Base-by-base conservation (phyloP, 1,140 invertebrate genomes). In the Microplitis demolitor region DNA sequence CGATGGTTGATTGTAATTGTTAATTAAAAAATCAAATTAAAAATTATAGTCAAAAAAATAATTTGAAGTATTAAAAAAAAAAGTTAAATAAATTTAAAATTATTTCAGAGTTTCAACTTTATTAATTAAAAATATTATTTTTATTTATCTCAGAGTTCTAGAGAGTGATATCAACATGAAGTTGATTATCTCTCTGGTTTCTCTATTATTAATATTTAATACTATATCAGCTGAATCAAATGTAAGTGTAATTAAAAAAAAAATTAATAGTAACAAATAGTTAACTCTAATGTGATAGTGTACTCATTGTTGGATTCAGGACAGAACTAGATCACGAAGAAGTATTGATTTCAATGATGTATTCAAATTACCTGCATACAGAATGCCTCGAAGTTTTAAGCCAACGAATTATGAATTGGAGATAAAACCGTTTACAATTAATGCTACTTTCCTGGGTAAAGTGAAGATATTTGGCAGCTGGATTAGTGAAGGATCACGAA, bases 401-500 rank as follows among this genome's bases (percentile, higher is more conserved):
- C 91, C 92, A 0, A 88, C 82, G 2, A 88, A 84, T 16, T 93
- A 93, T 76, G 83, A 87, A n/a, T 75, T 93, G 13, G 86, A 91
- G 24, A 78, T 93, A 9, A 88, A 91, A 67, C 91, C 92, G 0
- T 89, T 88, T 62, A 80, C 90, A 0, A 87, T 88, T 45, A 86
- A 91, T 58, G 87, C 87, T 0, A 83, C 87, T 3, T 93, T 91
- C 77, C 88, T 85, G 54, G 92, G 92, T 11, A 80, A 84, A 51
- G 88, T 93, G 0, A 87, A 85, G 69, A 92, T 93, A 53, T 89
- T 91, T 73, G 81, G 91, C 8, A 90, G 85, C 0, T 92, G 90
- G 87, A 80, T 86, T 4, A 80, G 87, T 13, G 83, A 87, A 8
- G 87, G 89, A 4, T 88, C 91, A 74, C 88, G 89, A 72, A 89